Evolutionary conservation across 2,888 invertebrate genomes (phyloP), one percentile per base, ranked within the genome.

Genomic region (Adela reaumurella): DNA sequence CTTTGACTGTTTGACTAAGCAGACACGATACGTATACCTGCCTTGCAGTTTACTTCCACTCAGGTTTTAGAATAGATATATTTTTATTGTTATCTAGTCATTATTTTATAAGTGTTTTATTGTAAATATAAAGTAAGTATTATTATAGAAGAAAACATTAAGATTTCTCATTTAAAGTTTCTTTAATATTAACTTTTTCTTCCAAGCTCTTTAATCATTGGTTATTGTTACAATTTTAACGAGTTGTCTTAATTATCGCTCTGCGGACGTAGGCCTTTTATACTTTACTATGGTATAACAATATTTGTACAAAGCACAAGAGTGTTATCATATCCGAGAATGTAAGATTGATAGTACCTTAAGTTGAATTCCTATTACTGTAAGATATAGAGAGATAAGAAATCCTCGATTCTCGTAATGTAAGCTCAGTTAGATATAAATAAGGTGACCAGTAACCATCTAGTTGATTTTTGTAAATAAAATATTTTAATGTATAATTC

Each of bases 331-430:
- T 14, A 35, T 35, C 35, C n/a, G 35, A 35, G 35, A 35, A 35
- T 14, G n/a, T 14, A 35, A 35, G 35, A 35, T 35, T 35, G 35
- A 35, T 35, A 72, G 74, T 58, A 76, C 74, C 70, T 56, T 77
- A 77, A 72, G 67, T 65, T 55, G 72, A 72, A 77, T 78, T 78
- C 78, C 77, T 77, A 78, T 73, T 73, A 74, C 63, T 64, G 59
- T 71, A 68, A 71, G 64, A 63, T 62, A 42, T 43, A 46, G 3
- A 46, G 24, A 17, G 43, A 46, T 35, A 35, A 35, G 35, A 24
- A 24, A 24, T 24, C 24, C 24, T 24, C n/a, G 35, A 35, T 35
- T 35, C n/a, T 35, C 8, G 35, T 14, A 35, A 35, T 3, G n/a
- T 35, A 14, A 35, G 35, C 6, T 35, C 35, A 14, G 4, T 24